Percentiles rank a stretch among this genome's conserved stretches.
phyloP scores from a whole-genome alignment of 2,113 vertebrate species.

The Albula glossodonta region DNA sequence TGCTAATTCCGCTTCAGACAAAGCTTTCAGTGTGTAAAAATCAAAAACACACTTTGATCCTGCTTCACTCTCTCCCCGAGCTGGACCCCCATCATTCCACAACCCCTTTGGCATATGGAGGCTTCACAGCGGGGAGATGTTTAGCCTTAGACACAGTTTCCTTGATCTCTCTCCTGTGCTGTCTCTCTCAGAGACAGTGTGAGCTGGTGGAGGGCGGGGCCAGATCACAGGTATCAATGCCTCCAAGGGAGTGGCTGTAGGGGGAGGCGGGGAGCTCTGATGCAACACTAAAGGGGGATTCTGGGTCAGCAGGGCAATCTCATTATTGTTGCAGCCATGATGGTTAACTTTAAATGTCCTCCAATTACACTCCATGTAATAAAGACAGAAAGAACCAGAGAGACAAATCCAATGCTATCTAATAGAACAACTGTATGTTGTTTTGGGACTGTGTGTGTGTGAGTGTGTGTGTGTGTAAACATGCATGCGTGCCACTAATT shows the following conservation, averaged over 20 bases:
- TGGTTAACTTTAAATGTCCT: constrained; percentile 29
- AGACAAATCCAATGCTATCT: too few species aligned
- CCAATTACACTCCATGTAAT: neutral
- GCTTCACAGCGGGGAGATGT: too few species aligned
- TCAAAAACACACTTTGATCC: constrained; percentile 31
- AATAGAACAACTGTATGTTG: neutral
- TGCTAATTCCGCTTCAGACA: constrained; percentile 25
- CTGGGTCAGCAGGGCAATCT: constrained; percentile 53
- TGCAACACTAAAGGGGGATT: constrained; percentile 29
- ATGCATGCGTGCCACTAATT: too few species aligned
- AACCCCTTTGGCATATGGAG: neutral
- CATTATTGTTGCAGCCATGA: constrained; percentile 42
- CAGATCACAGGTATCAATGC: neutral
- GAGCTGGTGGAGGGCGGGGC: neutral
- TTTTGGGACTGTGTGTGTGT: constrained; percentile 16
- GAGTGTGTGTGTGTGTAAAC: neutral
- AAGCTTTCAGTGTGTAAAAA: neutral
- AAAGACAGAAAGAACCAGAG: neutral
- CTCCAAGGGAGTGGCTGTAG: neutral
- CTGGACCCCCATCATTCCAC: neutral
- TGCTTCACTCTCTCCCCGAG: too few species aligned
- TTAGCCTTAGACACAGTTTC: neutral
- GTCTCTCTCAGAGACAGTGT: neutral
- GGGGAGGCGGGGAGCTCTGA: constrained; percentile 30
- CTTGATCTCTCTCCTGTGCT: neutral